phyloP scores from a whole-genome alignment of 2,797 vertebrate species.

The Pseudotriccus pelzelni region DNA sequence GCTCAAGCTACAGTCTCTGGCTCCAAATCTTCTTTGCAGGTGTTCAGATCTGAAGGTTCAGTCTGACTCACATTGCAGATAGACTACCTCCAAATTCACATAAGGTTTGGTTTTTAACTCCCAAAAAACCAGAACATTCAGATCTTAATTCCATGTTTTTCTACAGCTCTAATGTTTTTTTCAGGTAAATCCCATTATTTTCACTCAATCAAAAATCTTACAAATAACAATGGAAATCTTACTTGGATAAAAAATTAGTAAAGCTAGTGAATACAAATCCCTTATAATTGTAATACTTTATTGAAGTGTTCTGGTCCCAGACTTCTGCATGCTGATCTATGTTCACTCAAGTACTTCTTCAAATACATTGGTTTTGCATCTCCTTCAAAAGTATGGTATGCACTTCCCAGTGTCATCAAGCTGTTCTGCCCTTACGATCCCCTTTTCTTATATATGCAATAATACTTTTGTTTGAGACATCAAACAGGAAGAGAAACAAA shows the following conservation, averaged over 20 bases:
- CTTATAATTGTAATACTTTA: not conserved
- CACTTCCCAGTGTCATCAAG: not conserved
- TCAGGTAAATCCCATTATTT: conserved; percentile 44
- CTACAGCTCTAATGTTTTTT: conserved; percentile 16
- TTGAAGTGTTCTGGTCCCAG: not conserved
- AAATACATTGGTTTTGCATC: not conserved
- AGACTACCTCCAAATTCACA: not conserved
- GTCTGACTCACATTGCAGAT: not conserved
- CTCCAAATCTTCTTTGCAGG: conserved; percentile 65
- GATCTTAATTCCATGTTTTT: not conserved
- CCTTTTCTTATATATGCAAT: not conserved
- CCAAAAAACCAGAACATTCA: not conserved
- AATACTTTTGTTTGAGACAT: not conserved
- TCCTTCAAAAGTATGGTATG: not conserved
- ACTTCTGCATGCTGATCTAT: not conserved
- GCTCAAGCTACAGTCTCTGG: not conserved
- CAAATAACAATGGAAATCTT: not conserved
- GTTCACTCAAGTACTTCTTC: not conserved
- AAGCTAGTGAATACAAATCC: not conserved
- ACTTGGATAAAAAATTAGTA: not conserved
- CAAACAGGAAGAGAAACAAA: not conserved
- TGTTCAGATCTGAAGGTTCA: conserved; percentile 18
- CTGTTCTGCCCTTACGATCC: not conserved
- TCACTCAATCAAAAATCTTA: conserved; percentile 5
- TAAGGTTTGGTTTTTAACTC: conserved; percentile 7